Percentiles rank a stretch among this genome's conserved stretches.
These are phyloP conservation scores for Coptodon bakossiorum DNA, from an alignment of 2,113 vertebrate species.

Conservation along the genomic window DNA sequence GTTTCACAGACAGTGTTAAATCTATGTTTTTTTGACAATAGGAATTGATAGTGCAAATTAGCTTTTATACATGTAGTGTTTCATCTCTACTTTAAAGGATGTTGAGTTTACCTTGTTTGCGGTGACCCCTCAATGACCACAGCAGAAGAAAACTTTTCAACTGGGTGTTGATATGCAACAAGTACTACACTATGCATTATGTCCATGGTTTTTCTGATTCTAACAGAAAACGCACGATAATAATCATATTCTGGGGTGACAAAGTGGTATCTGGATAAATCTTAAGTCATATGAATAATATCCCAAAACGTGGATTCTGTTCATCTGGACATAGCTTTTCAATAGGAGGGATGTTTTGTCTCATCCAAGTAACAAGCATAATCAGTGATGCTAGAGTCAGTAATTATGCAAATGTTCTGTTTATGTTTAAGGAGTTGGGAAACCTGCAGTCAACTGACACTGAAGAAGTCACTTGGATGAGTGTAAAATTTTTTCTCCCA, in stretches of 20 bases:
- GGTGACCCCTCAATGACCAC: not conserved
- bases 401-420: not conserved
- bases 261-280: not conserved
- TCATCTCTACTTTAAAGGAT: no score
- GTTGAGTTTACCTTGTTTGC: no score
- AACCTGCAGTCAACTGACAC: fast-evolving
- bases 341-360: not conserved
- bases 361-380: not conserved
- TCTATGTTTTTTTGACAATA: no score
- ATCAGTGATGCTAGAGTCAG: not conserved
- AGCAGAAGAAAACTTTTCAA: not conserved
- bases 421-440: not conserved
- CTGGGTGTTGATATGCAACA: not conserved
- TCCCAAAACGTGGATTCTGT: not conserved
- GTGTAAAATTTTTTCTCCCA: not conserved
- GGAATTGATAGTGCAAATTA: no score
- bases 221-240: not conserved
- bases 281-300: not conserved
- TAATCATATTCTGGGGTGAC: not conserved
- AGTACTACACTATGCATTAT: not conserved
- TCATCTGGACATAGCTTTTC: not conserved
- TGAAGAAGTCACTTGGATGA: not conserved
- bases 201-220: fast-evolving
- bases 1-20: no score
- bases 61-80: no score